Conservation (phyloP, 2,888 invertebrate genomes). For the Macrosiphum euphorbiae region DNA sequence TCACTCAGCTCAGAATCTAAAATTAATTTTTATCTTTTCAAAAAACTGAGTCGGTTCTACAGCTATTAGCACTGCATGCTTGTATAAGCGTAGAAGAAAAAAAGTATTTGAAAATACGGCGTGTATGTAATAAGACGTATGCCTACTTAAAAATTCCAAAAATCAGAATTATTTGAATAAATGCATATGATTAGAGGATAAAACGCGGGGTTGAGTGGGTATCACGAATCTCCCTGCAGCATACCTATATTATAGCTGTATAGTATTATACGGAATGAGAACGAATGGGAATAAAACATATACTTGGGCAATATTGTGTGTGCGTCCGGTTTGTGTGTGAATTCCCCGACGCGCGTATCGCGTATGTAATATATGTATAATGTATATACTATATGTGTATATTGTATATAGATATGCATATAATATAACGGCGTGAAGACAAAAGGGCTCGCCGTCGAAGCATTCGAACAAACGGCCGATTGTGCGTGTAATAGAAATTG, state of each 20-base stretch:
- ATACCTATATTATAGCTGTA: neutral
- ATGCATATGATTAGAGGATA: neutral
- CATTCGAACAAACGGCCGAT: constrained; percentile 58
- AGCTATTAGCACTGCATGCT: neutral
- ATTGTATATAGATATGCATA: neutral
- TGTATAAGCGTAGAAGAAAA: neutral
- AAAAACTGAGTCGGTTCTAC: neutral
- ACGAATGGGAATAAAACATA: constrained; percentile 30
- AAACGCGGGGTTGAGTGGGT: neutral
- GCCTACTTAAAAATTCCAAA: neutral
- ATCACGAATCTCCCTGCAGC: neutral
- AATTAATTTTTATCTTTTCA: too few species aligned
- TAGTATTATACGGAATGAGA: neutral
- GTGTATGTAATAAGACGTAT: neutral
- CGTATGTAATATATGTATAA: neutral
- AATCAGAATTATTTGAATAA: neutral
- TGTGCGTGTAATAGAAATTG: constrained; percentile 62
- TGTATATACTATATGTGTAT: neutral
- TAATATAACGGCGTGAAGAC: constrained; percentile 3
- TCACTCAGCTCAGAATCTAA: too few species aligned
- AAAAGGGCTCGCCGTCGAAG: constrained; percentile 35
- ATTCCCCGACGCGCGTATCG: neutral
- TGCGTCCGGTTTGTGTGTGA: neutral
- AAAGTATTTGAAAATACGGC: neutral
- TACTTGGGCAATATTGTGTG: neutral